Evolutionary conservation across 1,140 invertebrate genomes (phyloP), one percentile per base, ranked within the genome.

Genomic region (Drosophila bifasciata): DNA sequence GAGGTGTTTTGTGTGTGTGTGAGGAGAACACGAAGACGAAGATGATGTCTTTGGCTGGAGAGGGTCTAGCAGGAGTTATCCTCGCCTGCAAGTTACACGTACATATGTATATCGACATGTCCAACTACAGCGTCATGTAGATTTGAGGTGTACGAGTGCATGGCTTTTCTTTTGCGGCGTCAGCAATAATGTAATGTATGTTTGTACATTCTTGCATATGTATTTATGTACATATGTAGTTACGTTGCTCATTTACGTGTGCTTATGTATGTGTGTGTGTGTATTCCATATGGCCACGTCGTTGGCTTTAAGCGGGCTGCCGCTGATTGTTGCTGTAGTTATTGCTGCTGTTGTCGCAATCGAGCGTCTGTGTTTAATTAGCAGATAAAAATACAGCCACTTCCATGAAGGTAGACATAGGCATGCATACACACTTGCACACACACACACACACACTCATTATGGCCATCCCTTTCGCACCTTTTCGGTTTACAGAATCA

Each of bases 341-440:
- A 39, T 50, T 57, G 15, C 16, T 52, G 23, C 21, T 64, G 60
- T 68, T 74, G 59, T 63, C 66, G 73, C 74, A 69, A 89, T 88
- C 63, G 79, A 79, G 83, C 84, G 83, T 88, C 84, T 88, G 83
- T 88, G 79, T 88, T 88, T 88, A 88, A 88, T 88, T 88, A 88
- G 83, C 84, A 88, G 83, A 88, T 88, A 88, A 88, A 86, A 86
- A 86, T 83, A 86, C 83, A 86, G 66, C 41, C 62, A 80, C 67
- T 50, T 61, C 53, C 79, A 79, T 86, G 72, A 72, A 80, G 64
- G 49, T 78, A 68, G 64, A 62, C 67, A 36, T 36, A 28, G 32
- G 11, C 9, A 36, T 36, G 4, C 8, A 8, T 9, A 28, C 28
- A 28, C 25, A 25, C 23, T 25, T 8, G 25, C 3, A 28, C 28